phyloP scores from a whole-genome alignment of 1,140 invertebrate genomes.

The Rhynchophorus ferrugineus region DNA sequence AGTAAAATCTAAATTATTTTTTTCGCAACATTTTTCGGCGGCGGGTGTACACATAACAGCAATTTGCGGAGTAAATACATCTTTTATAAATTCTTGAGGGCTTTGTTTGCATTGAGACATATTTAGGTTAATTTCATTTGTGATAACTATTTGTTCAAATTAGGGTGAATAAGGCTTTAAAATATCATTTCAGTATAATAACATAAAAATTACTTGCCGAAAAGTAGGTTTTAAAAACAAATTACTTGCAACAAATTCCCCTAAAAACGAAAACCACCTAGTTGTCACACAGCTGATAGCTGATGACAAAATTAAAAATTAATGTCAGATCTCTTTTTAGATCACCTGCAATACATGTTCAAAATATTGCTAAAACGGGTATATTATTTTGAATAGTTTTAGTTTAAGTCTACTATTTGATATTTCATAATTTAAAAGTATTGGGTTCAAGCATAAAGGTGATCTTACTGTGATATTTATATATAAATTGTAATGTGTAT shows the following conservation, averaged over 20 bases:
- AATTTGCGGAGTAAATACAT: conserved; percentile 81
- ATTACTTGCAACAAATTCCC: not conserved
- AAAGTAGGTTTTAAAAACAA: no score
- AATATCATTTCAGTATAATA: not conserved
- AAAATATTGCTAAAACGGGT: no score
- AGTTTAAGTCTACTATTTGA: no score
- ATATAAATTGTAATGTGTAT: conserved; percentile 4
- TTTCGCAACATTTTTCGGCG: conserved; percentile 76
- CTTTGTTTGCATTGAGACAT: conserved; percentile 61
- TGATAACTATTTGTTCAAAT: no score
- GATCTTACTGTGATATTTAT: no score
- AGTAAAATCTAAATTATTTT: conserved; percentile 85
- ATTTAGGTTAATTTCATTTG: conserved; percentile 4
- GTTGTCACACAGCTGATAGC: conserved; percentile 3
- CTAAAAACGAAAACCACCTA: conserved; percentile 1
- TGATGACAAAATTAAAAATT: not conserved
- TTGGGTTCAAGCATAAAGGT: no score
- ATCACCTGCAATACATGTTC: no score
- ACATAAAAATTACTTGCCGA: no score
- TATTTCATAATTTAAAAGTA: no score
- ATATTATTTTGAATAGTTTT: no score
- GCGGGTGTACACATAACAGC: conserved; percentile 74
- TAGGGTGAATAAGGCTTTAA: not conserved
- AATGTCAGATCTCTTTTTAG: no score
- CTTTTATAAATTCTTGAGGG: conserved; percentile 79